phyloP scores from a whole-genome alignment of 2,113 vertebrate genomes.

The Orcinus orca region DNA sequence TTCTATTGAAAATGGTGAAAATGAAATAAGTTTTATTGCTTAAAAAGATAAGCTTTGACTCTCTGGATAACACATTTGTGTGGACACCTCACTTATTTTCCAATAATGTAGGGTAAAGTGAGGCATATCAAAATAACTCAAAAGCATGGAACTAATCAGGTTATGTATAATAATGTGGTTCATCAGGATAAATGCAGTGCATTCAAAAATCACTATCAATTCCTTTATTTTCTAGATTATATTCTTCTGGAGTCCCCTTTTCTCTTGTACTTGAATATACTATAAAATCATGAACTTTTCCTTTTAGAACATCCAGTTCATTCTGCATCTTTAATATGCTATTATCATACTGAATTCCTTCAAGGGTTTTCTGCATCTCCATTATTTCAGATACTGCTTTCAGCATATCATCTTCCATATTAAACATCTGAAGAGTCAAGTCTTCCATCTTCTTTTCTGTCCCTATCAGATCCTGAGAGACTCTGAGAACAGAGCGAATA shows the following conservation, averaged over 20 bases:
- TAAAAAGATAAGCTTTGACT: constrained; percentile 23
- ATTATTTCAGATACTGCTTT: constrained; percentile 86
- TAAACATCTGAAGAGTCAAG: constrained; percentile 86
- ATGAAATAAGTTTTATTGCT: constrained; percentile 21
- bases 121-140: not conserved
- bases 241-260: constrained; percentile 52
- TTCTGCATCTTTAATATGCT: constrained; percentile 84
- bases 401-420: constrained; percentile 89
- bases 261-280: constrained; percentile 74
- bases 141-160: not conserved
- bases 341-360: constrained; percentile 84
- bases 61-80: not conserved
- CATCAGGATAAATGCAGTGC: constrained; percentile 26
- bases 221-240: constrained; percentile 69
- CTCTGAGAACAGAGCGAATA: constrained; percentile 88
- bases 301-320: constrained; percentile 81
- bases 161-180: not conserved
- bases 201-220: constrained; percentile 50
- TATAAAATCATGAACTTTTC: constrained; percentile 78
- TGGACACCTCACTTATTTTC: not conserved
- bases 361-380: constrained; percentile 85
- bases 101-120: not conserved
- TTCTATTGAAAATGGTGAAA: constrained; percentile 43
- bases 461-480: constrained; percentile 86
- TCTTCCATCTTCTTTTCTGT: constrained; percentile 88